A percentile compares a stretch with the other conserved stretches of the same genome.
These are phyloP conservation scores for Drosophila neonasuta DNA, from an alignment of 2,888 invertebrate species.

Conservation along the genomic window DNA sequence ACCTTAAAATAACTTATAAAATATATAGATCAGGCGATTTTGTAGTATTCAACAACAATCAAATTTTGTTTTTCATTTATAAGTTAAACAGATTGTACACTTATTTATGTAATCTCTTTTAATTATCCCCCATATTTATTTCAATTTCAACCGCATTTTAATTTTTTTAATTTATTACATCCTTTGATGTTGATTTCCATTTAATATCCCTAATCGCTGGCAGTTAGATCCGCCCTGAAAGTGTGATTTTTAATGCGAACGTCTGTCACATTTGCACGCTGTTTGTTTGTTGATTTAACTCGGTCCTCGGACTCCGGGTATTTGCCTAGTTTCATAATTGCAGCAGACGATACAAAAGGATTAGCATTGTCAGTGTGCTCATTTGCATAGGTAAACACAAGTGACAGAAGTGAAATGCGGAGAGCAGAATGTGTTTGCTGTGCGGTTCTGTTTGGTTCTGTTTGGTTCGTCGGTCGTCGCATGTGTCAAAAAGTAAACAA, in stretches of 20 bases:
- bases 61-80: too few species aligned
- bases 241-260: constrained; percentile 9
- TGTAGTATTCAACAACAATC: too few species aligned
- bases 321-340: constrained; percentile 70
- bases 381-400: constrained; percentile 79
- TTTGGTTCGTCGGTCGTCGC: constrained; percentile 42
- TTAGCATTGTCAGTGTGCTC: constrained; percentile 62
- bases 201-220: background rate
- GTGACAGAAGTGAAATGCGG: constrained; percentile 29
- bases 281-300: constrained; percentile 46
- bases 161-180: background rate
- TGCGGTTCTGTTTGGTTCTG: background rate
- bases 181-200: background rate
- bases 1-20: too few species aligned
- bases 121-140: background rate
- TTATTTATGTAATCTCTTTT: too few species aligned
- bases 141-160: background rate
- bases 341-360: constrained; percentile 47
- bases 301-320: background rate
- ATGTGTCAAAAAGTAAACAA: constrained; percentile 79
- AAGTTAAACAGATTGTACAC: too few species aligned
- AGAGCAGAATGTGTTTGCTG: constrained; percentile 29
- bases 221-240: background rate
- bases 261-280: constrained; percentile 74
- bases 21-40: too few species aligned